Percentiles rank a stretch among this genome's conserved stretches.
phyloP scores from a whole-genome alignment of 2,888 invertebrate genomes.

The Latrodectus elegans region DNA sequence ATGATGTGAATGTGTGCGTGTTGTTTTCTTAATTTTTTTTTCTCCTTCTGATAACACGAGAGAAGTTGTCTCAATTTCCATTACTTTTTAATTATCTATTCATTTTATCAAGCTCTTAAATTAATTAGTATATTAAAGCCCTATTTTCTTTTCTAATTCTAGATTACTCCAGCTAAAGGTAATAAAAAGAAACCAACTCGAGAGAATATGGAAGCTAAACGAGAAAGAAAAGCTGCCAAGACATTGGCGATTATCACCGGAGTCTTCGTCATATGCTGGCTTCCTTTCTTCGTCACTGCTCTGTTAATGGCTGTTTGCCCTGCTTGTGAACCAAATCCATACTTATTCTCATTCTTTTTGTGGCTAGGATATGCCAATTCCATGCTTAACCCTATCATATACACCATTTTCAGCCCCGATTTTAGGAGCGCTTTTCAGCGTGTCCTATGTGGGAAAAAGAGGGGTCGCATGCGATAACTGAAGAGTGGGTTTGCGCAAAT shows the following conservation, averaged over 20 bases:
- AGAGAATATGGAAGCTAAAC: slow-evolving; percentile 73
- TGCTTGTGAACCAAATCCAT: slow-evolving; percentile 80
- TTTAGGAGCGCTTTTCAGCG: slow-evolving; percentile 90
- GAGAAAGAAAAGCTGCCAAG: slow-evolving; percentile 75
- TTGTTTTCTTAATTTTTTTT: too few species aligned
- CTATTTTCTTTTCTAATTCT: not conserved
- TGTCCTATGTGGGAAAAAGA: slow-evolving; percentile 40
- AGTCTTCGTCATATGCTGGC: slow-evolving; percentile 86
- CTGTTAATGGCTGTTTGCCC: slow-evolving; percentile 86
- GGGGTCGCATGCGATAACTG: slow-evolving; percentile 26
- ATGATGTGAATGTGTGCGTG: too few species aligned
- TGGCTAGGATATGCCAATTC: slow-evolving; percentile 96
- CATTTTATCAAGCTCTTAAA: too few species aligned
- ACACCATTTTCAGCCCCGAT: slow-evolving; percentile 88
- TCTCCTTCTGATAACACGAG: too few species aligned
- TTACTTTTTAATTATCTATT: too few species aligned
- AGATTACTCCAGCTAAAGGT: slow-evolving; percentile 16
- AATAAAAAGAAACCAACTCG: slow-evolving; percentile 40
- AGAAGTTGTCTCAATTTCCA: too few species aligned
- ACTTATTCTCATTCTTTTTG: slow-evolving; percentile 84
- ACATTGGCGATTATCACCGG: slow-evolving; percentile 74
- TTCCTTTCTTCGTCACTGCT: slow-evolving; percentile 94
- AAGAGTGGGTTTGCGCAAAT: not conserved
- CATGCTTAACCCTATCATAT: slow-evolving; percentile 86
- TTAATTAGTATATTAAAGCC: too few species aligned